Conservation (phyloP, 1,140 invertebrate genomes). For the Platyura marginata region DNA sequence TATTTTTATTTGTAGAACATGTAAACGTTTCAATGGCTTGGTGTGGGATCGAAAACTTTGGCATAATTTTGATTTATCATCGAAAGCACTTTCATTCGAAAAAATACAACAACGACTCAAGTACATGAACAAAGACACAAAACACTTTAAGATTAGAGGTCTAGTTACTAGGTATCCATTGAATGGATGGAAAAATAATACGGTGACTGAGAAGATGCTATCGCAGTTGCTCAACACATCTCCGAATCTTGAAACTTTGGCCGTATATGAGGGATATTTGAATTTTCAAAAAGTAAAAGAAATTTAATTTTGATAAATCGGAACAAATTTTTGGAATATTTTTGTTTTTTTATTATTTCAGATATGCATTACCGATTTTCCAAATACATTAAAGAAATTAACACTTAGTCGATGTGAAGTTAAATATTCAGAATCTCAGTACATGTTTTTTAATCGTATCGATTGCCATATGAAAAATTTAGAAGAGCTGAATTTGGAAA, state of each 20-base stretch:
- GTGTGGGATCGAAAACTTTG: constrained; percentile 30
- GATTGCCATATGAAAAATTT: constrained; percentile 32
- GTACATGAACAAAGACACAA: constrained; percentile 26
- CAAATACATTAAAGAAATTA: constrained; percentile 30
- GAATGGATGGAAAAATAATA: constrained; percentile 7
- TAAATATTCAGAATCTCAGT: constrained; percentile 25
- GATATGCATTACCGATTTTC: constrained; percentile 34
- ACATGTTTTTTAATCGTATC: constrained; percentile 35
- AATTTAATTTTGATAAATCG: neutral
- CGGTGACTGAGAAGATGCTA: constrained; percentile 14
- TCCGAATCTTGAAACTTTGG: constrained; percentile 25
- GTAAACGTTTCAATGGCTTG: constrained; percentile 25
- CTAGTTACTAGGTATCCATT: neutral
- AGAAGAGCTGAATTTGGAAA: constrained; percentile 40
- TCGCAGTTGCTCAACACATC: constrained; percentile 15
- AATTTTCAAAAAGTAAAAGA: constrained; percentile 27
- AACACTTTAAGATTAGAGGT: constrained; percentile 25
- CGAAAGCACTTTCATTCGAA: constrained; percentile 16
- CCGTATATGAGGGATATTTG: constrained; percentile 30
- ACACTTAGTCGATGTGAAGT: constrained; percentile 32
- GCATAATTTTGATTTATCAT: constrained; percentile 28
- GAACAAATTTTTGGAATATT: constrained; percentile 2
- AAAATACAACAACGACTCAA: constrained; percentile 26
- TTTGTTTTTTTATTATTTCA: constrained; percentile 10
- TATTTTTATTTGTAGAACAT: constrained; percentile 20